phyloP scores from a whole-genome alignment of 1,140 invertebrate genomes.

The Temnothorax nylanderi region DNA sequence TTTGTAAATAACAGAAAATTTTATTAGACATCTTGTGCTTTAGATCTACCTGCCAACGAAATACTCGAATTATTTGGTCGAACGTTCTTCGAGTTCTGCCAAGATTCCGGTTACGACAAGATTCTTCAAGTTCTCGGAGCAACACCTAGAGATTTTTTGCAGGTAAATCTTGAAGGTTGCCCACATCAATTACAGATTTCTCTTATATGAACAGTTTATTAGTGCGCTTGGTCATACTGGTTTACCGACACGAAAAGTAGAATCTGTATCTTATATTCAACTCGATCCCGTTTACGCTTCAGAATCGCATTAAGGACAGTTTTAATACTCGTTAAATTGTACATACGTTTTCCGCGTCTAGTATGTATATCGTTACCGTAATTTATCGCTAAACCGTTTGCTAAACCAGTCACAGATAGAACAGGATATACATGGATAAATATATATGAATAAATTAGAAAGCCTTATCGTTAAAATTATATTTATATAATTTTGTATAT shows the following conservation, averaged over 20 bases:
- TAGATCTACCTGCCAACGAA: slow-evolving; percentile 95
- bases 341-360: not conserved
- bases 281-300: slow-evolving; percentile 1
- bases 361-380: not conserved
- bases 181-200: not conserved
- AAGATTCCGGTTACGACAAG: slow-evolving; percentile 97
- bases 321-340: slow-evolving; percentile 3
- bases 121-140: slow-evolving; percentile 96
- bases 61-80: slow-evolving; percentile 97
- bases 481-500: not conserved
- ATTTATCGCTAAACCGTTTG: not conserved
- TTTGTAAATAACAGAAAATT: not conserved
- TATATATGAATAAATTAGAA: slow-evolving; percentile 1
- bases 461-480: slow-evolving; percentile 3
- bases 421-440: not conserved
- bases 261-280: slow-evolving; percentile 3
- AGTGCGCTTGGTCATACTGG: not conserved
- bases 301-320: slow-evolving; percentile 11
- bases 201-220: not conserved
- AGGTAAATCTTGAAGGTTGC: slow-evolving; percentile 86
- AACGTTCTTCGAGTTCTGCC: slow-evolving; percentile 97
- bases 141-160: slow-evolving; percentile 96
- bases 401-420: slow-evolving; percentile 24
- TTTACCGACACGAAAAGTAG: not conserved
- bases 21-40: slow-evolving; percentile 63